Percentiles rank a stretch among this genome's conserved stretches.
Evolutionary conservation across 2,888 invertebrate species (phyloP).

Genomic region (Oconnorella tubifera): DNA sequence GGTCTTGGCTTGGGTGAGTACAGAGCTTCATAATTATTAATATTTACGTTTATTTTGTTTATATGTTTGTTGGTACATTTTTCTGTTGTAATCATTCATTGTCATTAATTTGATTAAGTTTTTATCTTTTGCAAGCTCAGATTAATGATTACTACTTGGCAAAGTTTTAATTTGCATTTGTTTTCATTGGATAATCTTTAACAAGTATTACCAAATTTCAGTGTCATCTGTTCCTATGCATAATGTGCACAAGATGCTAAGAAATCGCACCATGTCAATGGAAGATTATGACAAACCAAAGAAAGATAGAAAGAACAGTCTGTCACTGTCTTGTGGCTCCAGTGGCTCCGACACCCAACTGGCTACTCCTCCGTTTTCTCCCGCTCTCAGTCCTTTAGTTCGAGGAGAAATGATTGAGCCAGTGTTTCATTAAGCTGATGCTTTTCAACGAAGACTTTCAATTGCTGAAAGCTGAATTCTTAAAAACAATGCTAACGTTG

Average conservation of each 20-base stretch:
- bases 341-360: neutral
- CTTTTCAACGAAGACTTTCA: too few species aligned
- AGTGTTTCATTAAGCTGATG: too few species aligned
- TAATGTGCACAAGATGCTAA: slow-evolving; percentile 61
- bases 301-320: slow-evolving; percentile 60
- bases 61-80: too few species aligned
- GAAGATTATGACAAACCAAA: slow-evolving; percentile 53
- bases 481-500: too few species aligned
- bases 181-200: neutral
- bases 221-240: slow-evolving; percentile 77
- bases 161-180: neutral
- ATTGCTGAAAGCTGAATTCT: too few species aligned
- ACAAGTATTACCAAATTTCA: slow-evolving; percentile 24
- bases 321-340: slow-evolving; percentile 29
- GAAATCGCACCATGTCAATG: slow-evolving; percentile 61
- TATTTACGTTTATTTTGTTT: neutral
- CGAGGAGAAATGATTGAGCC: too few species aligned
- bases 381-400: too few species aligned
- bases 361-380: neutral
- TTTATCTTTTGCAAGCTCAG: too few species aligned
- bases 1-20: slow-evolving; percentile 69
- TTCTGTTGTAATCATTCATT: too few species aligned
- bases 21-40: neutral
- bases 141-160: too few species aligned
- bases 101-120: too few species aligned